Evolutionary conservation across 2,113 vertebrate genomes (phyloP), one percentile per base, ranked within the genome.

Genomic region (Elephas maximus): DNA sequence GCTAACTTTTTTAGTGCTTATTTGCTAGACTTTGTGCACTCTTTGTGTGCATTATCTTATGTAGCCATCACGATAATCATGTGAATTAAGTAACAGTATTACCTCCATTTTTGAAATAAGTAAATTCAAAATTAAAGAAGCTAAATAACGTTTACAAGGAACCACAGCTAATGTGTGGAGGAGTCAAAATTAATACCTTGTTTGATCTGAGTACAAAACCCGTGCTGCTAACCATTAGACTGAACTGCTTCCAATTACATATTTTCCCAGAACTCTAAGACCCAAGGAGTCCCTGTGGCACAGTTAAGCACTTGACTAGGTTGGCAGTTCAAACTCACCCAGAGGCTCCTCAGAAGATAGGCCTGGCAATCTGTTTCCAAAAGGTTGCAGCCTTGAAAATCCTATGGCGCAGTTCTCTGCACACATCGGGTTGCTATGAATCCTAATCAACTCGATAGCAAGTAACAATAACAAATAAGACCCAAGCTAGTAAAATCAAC

Each of bases 31-130:
- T 33, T 18, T 91, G 9, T 73, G 51, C 26, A 95, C n/a, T 74
- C 2, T 69, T 96, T 37, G 21, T 95, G 37, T 77, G 51, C 77
- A 91, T 95, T 88, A 78, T 81, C 26, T 79, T 51, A 91, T 87
- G 4, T 26, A 53, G 23, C 60, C 11, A 85, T 79, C 33, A 85
- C 4, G 30, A 79, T 5, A 91, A 53, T 8, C 0, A 65, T 53
- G n/a, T 81, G 14, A 18, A 26, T 88, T 87, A 92, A 94, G 21
- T 63, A 77, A 57, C 30, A 93, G 15, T 88, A 62, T 77, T 77
- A 87, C 24, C 28, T 88, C 33, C 23, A 37, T 44, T 37, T 93
- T 90, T 57, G 48, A 82, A 60, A 89, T 8, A 17, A 60, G 23
- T 86, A 76, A 96, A 91, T 67, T 9, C 2, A 48, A 11, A 8